phyloP scores from a whole-genome alignment of 1,140 invertebrate genomes.

The Heliothis virescens region DNA sequence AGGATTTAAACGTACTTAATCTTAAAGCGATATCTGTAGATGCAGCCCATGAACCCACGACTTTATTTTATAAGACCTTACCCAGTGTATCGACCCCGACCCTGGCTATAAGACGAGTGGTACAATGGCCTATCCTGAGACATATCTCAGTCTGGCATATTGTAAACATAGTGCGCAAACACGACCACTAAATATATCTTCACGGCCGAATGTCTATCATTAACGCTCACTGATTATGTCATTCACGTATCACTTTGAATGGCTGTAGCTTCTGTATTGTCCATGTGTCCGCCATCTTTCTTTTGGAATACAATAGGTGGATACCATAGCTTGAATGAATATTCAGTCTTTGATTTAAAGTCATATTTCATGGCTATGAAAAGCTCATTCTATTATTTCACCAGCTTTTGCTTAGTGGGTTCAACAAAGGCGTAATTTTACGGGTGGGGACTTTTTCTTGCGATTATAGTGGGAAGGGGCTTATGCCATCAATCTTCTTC shows the following conservation, averaged over 20 bases:
- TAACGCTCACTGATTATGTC: constrained; percentile 28
- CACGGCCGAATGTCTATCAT: constrained; percentile 18
- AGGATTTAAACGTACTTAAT: too few relatives aligned
- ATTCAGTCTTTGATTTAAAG: neutral
- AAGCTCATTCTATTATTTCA: neutral
- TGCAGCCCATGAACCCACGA: neutral
- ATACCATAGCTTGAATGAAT: neutral
- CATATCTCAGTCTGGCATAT: constrained; percentile 19
- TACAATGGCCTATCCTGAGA: neutral
- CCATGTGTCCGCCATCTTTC: neutral
- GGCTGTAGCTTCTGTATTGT: constrained; percentile 20
- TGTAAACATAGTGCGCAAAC: constrained; percentile 26
- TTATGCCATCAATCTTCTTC: too few relatives aligned
- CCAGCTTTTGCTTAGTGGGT: too few relatives aligned
- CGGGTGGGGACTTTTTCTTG: too few relatives aligned
- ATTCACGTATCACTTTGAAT: neutral
- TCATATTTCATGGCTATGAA: neutral
- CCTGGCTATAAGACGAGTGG: neutral
- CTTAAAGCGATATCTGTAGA: neutral
- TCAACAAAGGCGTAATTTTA: too few relatives aligned
- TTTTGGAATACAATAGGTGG: constrained; percentile 15
- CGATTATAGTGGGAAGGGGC: too few relatives aligned
- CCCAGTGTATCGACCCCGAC: neutral
- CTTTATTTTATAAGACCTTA: neutral
- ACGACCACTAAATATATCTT: constrained; percentile 23